Evolutionary conservation across 2,888 invertebrate species (phyloP).

Genomic region (Chrysodeixis includens): DNA sequence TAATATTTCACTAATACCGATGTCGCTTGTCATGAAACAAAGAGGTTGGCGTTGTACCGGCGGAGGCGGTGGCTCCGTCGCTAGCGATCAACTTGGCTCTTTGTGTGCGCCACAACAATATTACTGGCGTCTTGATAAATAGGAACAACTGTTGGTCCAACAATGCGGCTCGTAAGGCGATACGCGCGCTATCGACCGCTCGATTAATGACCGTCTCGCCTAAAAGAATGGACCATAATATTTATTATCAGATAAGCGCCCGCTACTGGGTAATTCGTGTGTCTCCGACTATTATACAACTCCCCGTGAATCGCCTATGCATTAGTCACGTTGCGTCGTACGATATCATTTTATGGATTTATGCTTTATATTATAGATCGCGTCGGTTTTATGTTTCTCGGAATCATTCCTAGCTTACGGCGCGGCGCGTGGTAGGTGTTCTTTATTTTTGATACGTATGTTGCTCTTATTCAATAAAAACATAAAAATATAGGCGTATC

Average conservation of each 20-base stretch:
- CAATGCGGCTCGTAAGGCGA: slow-evolving; percentile 87
- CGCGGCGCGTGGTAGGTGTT: slow-evolving; percentile 60
- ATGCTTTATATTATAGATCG: slow-evolving; percentile 76
- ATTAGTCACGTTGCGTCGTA: slow-evolving; percentile 82
- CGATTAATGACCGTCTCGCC: slow-evolving; percentile 88
- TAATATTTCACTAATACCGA: slow-evolving; percentile 80
- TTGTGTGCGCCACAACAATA: slow-evolving; percentile 83
- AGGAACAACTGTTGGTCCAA: slow-evolving; percentile 85
- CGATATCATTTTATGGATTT: slow-evolving; percentile 82
- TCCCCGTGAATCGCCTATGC: slow-evolving; percentile 80
- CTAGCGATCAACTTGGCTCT: slow-evolving; percentile 69
- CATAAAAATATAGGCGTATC: slow-evolving; percentile 25
- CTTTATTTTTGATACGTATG: slow-evolving; percentile 59
- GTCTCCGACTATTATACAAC: slow-evolving; percentile 83
- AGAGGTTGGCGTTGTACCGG: slow-evolving; percentile 71
- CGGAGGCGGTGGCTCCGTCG: slow-evolving; percentile 58
- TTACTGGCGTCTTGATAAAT: slow-evolving; percentile 87
- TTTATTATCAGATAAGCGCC: slow-evolving; percentile 88
- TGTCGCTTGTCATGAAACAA: slow-evolving; percentile 83
- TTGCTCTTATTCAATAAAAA: slow-evolving; percentile 39
- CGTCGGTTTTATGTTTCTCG: slow-evolving; percentile 77
- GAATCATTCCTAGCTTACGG: slow-evolving; percentile 64
- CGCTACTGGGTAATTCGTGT: slow-evolving; percentile 88
- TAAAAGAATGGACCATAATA: slow-evolving; percentile 89
- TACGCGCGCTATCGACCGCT: slow-evolving; percentile 85